Base-by-base conservation (phyloP, 1,140 invertebrate genomes). In the Drosophila subobscura region DNA sequence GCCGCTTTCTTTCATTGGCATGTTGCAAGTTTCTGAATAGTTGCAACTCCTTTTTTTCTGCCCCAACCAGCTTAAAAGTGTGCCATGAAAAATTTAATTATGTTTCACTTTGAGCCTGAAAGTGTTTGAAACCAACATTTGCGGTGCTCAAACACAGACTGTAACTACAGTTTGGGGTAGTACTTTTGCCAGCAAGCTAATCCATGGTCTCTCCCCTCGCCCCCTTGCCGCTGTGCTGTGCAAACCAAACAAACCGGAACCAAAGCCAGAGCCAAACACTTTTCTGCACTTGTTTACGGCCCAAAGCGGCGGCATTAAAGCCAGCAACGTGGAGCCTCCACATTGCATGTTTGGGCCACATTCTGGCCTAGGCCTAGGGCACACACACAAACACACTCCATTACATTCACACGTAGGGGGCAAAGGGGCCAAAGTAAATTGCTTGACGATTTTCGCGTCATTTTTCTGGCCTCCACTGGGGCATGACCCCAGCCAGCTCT, bases 361-460 rank as follows among this genome's bases (percentile, higher is more conserved):
- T 66, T 74, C 42, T 63, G 70, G 70, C 59, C 71, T 51, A 47
- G 23, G 16, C 49, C 41, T 27, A 51, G 20, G 14, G 7, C 65
- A 55, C 33, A 14, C n/a, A 44, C 1, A 7, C 67, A 25, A 60
- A 67, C 63, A 40, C 23, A 55, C 37, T 27, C 40, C 23, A 55
- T 25, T 44, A 37, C 33, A 25, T 40, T 55, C 53, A 10, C 29
- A 37, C 10, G 33, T 37, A 37, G 14, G 7, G 14, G 7, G 40
- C 29, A 54, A 25, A 44, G 4, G 46, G 46, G 29, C 22, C 25
- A 57, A 47, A 47, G 52, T 20, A 75, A 75, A 75, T 75, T 75
- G 71, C 54, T 74, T 52, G 37, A 59, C 63, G 61, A 75, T 75
- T 75, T 75, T 75, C 55, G 72, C 72, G 72, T 75, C 46, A 67